These are phyloP conservation scores for Acrossocheilus wenchowensis DNA, from an alignment of 2,797 vertebrate genomes.

Conservation along the genomic window DNA sequence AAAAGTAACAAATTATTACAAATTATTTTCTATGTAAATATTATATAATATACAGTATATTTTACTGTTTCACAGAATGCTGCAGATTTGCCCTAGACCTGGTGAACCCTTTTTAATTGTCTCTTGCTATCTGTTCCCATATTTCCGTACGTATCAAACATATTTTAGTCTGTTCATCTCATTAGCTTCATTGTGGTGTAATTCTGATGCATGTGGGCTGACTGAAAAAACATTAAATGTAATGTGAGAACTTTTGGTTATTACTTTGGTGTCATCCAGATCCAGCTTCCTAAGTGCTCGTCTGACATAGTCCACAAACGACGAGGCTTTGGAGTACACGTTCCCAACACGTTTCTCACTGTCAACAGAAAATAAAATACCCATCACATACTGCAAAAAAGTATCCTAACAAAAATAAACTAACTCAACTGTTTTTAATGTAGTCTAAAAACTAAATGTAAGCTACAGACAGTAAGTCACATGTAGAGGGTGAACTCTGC, in stretches of 20 bases:
- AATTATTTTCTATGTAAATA: not conserved
- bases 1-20: not conserved
- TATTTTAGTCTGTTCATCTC: conserved; percentile 13
- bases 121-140: not conserved
- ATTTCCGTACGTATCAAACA: not conserved
- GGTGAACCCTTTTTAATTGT: conserved; percentile 13
- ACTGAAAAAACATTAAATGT: conserved; percentile 22
- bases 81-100: not conserved
- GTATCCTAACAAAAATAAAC: not conserved
- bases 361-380: conserved; percentile 40
- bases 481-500: not conserved
- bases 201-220: not conserved
- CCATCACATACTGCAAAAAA: not conserved
- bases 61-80: not conserved
- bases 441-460: not conserved
- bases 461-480: not conserved
- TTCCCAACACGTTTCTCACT: conserved; percentile 90
- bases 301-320: conserved; percentile 91
- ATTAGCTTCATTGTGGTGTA: conserved; percentile 20
- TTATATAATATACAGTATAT: not conserved
- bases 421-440: not conserved
- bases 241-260: conserved; percentile 25
- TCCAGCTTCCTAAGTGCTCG: conserved; percentile 88
- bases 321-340: conserved; percentile 89
- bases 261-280: conserved; percentile 89